Base-by-base conservation (phyloP, 1,140 invertebrate species). In the Caenorhabditis latens region DNA sequence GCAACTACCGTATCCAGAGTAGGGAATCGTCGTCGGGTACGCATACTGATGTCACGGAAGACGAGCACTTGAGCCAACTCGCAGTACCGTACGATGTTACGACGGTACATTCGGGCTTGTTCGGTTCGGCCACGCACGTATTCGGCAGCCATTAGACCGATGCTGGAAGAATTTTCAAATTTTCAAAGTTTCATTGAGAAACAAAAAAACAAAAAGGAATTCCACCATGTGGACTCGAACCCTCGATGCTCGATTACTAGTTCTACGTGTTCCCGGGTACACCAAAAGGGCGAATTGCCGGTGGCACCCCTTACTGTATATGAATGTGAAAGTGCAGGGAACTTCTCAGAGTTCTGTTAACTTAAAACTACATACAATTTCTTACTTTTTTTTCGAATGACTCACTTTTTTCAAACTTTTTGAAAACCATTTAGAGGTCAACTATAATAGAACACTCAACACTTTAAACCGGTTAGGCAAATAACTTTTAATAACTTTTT, bases 11-110 rank as follows among this genome's bases (percentile, higher is more conserved):
- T 96, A 75, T 97, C 95, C 24, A 96, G 93, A 0, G 95, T 96
- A 0, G 97, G 96, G 93, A 98, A 98, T 21, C 97, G 95, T 91
- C 97, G 97, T 92, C 97, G 97, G 2, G 97, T 96, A 11, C 95
- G 94, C 0, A 96, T 96, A 79, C 96, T 96, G 83, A 97, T 95
- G 93, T 96, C 95, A 1, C 95, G 95, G 61, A 95, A 93, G 11
- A 95, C 95, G 42, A 95, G 93, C 84, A 95, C 95, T 50, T 88
- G 87, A n/a, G 87, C 83, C 9, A 88, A 55, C 48, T 88, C 87
- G 42, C 87, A 88, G 75, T 88, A 88, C 6, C 97, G 95, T 90
- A 97, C 95, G 40, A 97, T 95, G 0, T 96, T 97, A 67, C 96
- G 94, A 46, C 96, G 94, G 95, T 97, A 96, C 61, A 97, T 94